phyloP scores from a whole-genome alignment of 2,888 invertebrate genomes.

The Ophion ventricosus region DNA sequence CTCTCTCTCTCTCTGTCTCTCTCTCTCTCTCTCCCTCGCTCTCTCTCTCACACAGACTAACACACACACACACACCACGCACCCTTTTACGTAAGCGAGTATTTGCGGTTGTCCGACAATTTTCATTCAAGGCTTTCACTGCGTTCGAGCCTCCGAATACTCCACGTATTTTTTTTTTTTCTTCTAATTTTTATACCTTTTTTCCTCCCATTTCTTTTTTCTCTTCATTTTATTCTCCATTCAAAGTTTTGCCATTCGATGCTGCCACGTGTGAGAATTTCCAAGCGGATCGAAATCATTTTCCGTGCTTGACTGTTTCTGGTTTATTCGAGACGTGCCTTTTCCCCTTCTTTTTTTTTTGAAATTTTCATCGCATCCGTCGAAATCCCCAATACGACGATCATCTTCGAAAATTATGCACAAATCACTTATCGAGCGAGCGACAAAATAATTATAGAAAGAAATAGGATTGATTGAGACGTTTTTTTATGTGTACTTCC shows the following conservation, averaged over 20 bases:
- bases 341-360: no score
- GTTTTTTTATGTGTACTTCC: no score
- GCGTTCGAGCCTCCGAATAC: constrained; percentile 39
- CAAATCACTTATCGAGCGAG: no score
- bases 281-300: background rate
- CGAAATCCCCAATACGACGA: no score
- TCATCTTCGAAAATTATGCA: no score
- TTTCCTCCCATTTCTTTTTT: constrained; percentile 14
- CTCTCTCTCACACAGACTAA: background rate
- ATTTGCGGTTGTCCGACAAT: constrained; percentile 48
- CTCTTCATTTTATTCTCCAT: background rate
- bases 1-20: background rate
- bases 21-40: background rate
- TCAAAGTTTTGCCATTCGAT: background rate
- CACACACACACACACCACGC: constrained; percentile 34
- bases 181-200: background rate
- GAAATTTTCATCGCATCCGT: no score
- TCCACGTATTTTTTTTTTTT: background rate
- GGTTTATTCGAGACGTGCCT: no score
- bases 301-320: background rate
- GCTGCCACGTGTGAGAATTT: background rate
- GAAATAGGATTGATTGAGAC: no score
- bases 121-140: constrained; percentile 58
- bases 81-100: constrained; percentile 51
- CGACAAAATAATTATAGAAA: no score